These are phyloP conservation scores for Apamea anceps DNA, from an alignment of 2,888 invertebrate species.

Conservation along the genomic window DNA sequence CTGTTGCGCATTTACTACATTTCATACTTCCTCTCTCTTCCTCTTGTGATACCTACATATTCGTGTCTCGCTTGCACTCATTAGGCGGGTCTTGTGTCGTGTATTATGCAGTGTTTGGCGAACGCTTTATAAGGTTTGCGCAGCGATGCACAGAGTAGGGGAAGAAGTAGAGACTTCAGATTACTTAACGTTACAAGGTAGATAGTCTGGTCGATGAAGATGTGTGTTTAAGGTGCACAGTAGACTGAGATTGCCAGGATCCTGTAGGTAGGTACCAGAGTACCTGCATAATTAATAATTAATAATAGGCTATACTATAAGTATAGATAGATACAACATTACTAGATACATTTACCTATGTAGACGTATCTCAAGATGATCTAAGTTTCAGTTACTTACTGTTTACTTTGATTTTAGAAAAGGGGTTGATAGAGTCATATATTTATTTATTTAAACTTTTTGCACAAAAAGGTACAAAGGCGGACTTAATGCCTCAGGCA, in stretches of 20 bases:
- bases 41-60: slow-evolving; percentile 14
- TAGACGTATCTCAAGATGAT: neutral
- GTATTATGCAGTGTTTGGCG: slow-evolving; percentile 88
- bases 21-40: slow-evolving; percentile 64
- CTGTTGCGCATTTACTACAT: slow-evolving; percentile 81
- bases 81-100: slow-evolving; percentile 81
- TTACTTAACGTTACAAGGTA: slow-evolving; percentile 9
- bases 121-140: slow-evolving; percentile 87
- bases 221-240: neutral
- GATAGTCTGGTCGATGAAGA: neutral
- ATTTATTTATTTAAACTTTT: too few species aligned
- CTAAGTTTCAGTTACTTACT: neutral
- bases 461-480: too few species aligned
- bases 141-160: slow-evolving; percentile 77
- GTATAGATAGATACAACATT: too few species aligned
- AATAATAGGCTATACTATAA: too few species aligned
- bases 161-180: slow-evolving; percentile 68
- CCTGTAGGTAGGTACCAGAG: neutral
- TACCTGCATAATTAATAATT: neutral
- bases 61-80: slow-evolving; percentile 77
- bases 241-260: neutral
- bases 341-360: neutral
- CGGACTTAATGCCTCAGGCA: too few species aligned
- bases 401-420: neutral
- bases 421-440: neutral